Evolutionary conservation across 2,888 invertebrate species (phyloP), one percentile per base, ranked within the genome.

Genomic region (Drosophila suboccidentalis): DNA sequence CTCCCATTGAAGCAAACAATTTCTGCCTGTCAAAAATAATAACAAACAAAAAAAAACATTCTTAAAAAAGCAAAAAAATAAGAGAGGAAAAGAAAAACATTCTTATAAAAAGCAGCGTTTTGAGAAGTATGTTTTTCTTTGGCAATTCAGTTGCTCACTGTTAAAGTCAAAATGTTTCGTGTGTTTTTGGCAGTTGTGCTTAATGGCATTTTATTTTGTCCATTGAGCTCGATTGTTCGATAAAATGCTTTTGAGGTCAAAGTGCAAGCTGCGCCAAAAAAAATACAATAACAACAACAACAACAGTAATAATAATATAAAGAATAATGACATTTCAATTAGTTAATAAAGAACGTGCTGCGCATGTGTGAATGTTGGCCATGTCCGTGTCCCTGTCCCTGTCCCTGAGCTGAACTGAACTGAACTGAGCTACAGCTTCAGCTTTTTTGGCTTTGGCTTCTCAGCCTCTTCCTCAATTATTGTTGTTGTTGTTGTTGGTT

Each of bases 121-220:
- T n/a, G n/a, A 29, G 6, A 29, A 8, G 8, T 26, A 26, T 29
- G 46, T 10, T 49, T 11, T n/a, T 34, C 22, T 46, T 46, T 57
- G 36, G 13, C 43, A 44, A 55, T 44, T 55, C 34, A 34, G n/a
- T 55, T 55, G 36, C 44, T 55, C 44, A 55, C n/a, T 34, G 43
- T 22, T 34, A 15, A 67, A 49, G 44, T 34, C 47, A 47, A 78
- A 75, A 72, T 63, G 70, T 70, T 76, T 82, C 78, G 81, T 84
- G 87, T 66, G 87, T 66, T 57, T 58, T 71, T 83, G 87, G 81
- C 89, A 87, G 69, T 87, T 87, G 71, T 71, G 69, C 61, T 75
- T 82, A 87, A 87, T 87, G 81, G 78, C 70, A 71, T 86, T 82
- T 68, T 64, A 75, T 88, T 66, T 70, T 71, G 46, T 59, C 49